Evolutionary conservation across 2,113 vertebrate genomes (phyloP).

Genomic region (Phylloscopus trochilus): DNA sequence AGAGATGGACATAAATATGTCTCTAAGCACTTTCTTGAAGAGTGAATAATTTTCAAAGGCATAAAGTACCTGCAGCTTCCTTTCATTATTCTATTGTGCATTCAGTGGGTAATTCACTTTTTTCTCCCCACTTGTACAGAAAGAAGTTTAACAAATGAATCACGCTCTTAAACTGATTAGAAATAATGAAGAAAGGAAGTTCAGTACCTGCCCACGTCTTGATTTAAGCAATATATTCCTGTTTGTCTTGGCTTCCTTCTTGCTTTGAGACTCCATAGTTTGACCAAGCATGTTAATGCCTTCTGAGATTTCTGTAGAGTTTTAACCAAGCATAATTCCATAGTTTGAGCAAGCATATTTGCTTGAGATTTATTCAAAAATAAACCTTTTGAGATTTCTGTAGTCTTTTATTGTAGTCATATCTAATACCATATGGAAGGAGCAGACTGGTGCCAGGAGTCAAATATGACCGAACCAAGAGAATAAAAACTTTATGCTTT

Average conservation of each 20-base stretch:
- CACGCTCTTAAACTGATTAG: conserved; percentile 42
- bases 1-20: neutral
- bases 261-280: neutral
- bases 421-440: neutral
- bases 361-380: too few relatives aligned
- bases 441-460: neutral
- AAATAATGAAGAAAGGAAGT: conserved; percentile 51
- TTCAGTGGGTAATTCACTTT: neutral
- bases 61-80: conserved; percentile 12
- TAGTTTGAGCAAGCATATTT: neutral
- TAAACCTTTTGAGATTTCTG: neutral
- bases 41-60: neutral
- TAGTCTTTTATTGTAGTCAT: neutral
- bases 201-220: conserved; percentile 16
- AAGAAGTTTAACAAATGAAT: conserved; percentile 45
- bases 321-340: neutral
- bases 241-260: conserved; percentile 51
- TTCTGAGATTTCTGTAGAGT: neutral
- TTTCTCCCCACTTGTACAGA: neutral
- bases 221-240: conserved; percentile 31
- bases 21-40: neutral
- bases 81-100: conserved; percentile 2
- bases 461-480: neutral
- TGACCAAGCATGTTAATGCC: neutral
- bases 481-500: neutral